Base-by-base conservation (phyloP, 35 echinoderm and acorn worm species). In the Heliocidaris tuberculata region DNA sequence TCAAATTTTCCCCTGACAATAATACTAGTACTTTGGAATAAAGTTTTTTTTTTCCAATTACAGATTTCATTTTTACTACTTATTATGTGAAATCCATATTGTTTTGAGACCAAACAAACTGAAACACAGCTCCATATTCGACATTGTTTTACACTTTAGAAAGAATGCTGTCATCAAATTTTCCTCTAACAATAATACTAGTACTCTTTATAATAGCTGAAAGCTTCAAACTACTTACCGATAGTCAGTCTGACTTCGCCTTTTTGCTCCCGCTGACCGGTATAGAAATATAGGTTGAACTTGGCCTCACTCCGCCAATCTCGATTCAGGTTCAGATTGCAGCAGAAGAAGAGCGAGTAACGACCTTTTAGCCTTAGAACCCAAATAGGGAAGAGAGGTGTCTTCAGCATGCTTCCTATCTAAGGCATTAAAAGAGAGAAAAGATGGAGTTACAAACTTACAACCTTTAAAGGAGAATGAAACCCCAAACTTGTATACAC, bases 381-480 rank as follows among this genome's bases (percentile, higher is more conserved):
- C 96, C 96, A 97, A 4, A 97, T 94, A 12, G 96, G 96, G 85
- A 85, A 96, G 48, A 93, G 61, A 59, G 96, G 96, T 7, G 96
- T 97, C 93, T 97, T 97, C 93, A 97, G 88, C 96, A 97, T 97
- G 59, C 95, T 96, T 8, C 96, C 96, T 48, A 97, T 92, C 96
- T 97, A 27, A 5, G 32, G 91, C 0, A 48, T 9, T 27, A 48
- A 29, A 6, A 30, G 12, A 48, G 17, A 48, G 89, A 35, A 35
- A 49, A 48, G 50, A 48, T 32, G 90, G 30, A 48, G 31, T 78
- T 78, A 78, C 27, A 27, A 65, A 12, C 60, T 65, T 65, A 17
- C 19, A 50, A 9, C 49, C 9, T 50, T 50, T 6, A 6, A 50
- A 50, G 49, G 9, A 50, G 9, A 50, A 50, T n/a, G 49, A n/a